Evolutionary conservation across 2,888 invertebrate species (phyloP), one percentile per base, ranked within the genome.

Genomic region (Abscondita cerata): DNA sequence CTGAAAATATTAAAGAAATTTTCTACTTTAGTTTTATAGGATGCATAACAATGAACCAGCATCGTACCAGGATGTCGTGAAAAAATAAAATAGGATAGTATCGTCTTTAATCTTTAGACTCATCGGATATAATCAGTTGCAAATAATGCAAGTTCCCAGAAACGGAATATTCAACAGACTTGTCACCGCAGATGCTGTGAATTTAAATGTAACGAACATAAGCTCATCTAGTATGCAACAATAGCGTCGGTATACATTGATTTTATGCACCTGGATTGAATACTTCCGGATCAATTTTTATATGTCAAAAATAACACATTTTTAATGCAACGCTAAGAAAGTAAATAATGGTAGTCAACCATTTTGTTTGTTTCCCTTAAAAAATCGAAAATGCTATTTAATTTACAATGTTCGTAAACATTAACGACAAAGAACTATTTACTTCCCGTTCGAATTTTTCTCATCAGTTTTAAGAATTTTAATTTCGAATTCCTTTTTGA

Each of bases 91-190:
- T 44, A n/a, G 20, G 44, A 18, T 44, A 4, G 41, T 38, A 54
- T 55, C 54, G 46, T 52, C 47, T 46, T 52, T 65, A 67, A 68
- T 67, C 67, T 65, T 58, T 57, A 58, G 65, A 66, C 64, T 66
- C 62, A 64, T 65, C 67, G 44, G 44, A 68, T 66, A 67, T 69
- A 66, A 69, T 69, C 68, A 67, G 61, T 58, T 53, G 59, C 62
- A 70, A 74, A 75, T 76, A 75, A 75, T 75, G 72, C 73, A 67
- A 70, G 69, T 70, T 70, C 69, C 69, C 72, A 73, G 73, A 72
- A 76, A 75, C 75, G 70, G 75, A 76, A 75, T 76, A 74, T 75
- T 75, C 75, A 75, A 75, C 75, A 73, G 69, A 73, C 70, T 74
- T 76, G 76, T 76, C 74, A 73, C 74, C 75, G 73, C 77, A 77